Percentiles rank a stretch among this genome's conserved stretches.
phyloP scores from a whole-genome alignment of 2,888 invertebrate genomes.

The Lutraria lutraria region DNA sequence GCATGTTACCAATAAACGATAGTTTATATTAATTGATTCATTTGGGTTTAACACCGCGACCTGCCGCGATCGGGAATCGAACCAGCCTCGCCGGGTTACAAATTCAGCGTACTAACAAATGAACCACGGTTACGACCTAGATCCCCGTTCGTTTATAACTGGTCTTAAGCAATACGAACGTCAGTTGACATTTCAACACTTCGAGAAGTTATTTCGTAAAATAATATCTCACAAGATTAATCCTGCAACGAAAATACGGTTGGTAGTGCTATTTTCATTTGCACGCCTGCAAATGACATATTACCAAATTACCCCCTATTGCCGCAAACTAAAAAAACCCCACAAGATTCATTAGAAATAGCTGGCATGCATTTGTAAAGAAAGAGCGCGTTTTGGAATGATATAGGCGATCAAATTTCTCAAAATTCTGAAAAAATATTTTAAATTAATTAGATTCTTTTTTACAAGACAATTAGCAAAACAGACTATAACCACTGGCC shows the following conservation, averaged over 20 bases:
- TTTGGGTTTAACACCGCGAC: too few relatives aligned
- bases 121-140: too few relatives aligned
- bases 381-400: background rate
- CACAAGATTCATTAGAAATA: slow-evolving; percentile 1
- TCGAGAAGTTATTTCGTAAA: background rate
- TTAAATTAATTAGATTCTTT: background rate
- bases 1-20: too few relatives aligned
- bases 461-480: too few relatives aligned
- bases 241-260: background rate
- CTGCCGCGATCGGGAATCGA: too few relatives aligned
- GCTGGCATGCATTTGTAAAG: background rate
- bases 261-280: background rate
- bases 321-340: background rate
- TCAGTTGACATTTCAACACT: background rate
- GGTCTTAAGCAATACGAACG: background rate
- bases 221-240: background rate
- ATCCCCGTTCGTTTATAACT: too few relatives aligned
- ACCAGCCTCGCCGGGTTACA: too few relatives aligned
- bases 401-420: background rate
- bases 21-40: too few relatives aligned
- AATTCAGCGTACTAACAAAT: too few relatives aligned
- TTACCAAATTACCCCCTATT: background rate
- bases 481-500: too few relatives aligned
- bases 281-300: background rate
- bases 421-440: background rate